Base-by-base conservation (phyloP, 2,888 invertebrate genomes). In the Nowickia ferox region DNA sequence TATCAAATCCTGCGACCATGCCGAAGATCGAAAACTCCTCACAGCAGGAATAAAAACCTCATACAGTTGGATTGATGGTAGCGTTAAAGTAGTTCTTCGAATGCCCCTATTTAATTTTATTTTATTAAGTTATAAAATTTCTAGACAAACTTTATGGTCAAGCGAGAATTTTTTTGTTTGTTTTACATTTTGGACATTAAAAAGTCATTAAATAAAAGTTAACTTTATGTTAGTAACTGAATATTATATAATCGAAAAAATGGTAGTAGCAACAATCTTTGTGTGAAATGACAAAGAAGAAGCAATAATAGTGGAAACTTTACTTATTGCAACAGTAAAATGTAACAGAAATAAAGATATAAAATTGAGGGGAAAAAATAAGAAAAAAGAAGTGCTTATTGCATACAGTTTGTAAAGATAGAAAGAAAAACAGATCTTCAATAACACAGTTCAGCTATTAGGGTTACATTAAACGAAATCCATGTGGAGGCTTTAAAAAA, bases 161-260 rank as follows among this genome's bases (percentile, higher is more conserved):
- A 77, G 44, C 66, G 15, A 77, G 76, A 77, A 77, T 66, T 66
- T 66, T 77, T 46, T 48, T 13, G 15, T 66, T 57, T 17, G 10
- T n/a, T 38, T 46, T 71, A 30, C 30, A 30, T 30, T 57, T 63
- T 4, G 51, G 19, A 78, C 78, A 78, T 78, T 78, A 78, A 78
- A 78, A 78, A 69, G 69, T 30, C 78, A 78, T 78, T 78, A 78
- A 78, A 61, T 15, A 44, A 17, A 51, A 42, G 17, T 55, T 65
- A 40, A 40, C 10, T 19, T 53, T 69, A 9, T 15, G 38, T 53
- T 51, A 2, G 11, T 10, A 71, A 44, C 53, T 61, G 4, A 59
- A 11, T 69, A 44, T 69, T 79, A 71, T 71, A 48, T 48, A 77
- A 77, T 59, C 59, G 40, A 40, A 48, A 59, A 30, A 30, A 30